Evolutionary conservation across 2,113 vertebrate genomes (phyloP).

Genomic region (Melospiza georgiana): DNA sequence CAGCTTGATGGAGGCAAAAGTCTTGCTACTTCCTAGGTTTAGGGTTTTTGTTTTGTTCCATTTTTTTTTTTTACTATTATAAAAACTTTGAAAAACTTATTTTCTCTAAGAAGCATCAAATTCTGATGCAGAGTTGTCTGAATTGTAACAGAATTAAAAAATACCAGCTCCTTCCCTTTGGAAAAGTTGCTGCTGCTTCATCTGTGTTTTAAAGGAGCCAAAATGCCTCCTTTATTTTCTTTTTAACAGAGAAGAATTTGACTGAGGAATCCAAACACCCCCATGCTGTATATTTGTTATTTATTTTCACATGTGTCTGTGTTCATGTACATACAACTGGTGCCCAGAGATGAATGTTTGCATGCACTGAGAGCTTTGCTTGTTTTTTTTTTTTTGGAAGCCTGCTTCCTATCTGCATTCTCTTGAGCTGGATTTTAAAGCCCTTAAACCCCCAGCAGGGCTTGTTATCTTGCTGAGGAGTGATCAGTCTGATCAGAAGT

Average conservation of each 20-base stretch:
- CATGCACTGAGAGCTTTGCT: background rate
- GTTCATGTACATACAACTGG: background rate
- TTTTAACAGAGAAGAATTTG: background rate
- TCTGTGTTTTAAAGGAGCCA: background rate
- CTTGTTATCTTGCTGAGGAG: background rate
- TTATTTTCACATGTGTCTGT: background rate
- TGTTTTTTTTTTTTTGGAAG: background rate
- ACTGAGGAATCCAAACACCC: background rate
- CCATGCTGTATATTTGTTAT: background rate
- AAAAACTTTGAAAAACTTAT: background rate
- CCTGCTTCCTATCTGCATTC: background rate
- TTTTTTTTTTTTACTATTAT: background rate
- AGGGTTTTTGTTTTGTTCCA: background rate
- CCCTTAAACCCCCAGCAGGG: background rate
- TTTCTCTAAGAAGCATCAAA: background rate
- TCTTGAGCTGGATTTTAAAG: background rate
- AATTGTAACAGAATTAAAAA: background rate
- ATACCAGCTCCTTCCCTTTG: background rate
- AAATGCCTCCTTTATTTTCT: background rate
- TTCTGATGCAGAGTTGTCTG: background rate
- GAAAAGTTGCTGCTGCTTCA: background rate
- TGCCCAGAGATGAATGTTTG: background rate
- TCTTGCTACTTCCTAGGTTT: background rate
- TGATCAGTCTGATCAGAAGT: conserved; percentile 15
- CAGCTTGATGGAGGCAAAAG: background rate